Evolutionary conservation across 2,888 invertebrate species (phyloP).

Genomic region (Azorinus chamasolen): DNA sequence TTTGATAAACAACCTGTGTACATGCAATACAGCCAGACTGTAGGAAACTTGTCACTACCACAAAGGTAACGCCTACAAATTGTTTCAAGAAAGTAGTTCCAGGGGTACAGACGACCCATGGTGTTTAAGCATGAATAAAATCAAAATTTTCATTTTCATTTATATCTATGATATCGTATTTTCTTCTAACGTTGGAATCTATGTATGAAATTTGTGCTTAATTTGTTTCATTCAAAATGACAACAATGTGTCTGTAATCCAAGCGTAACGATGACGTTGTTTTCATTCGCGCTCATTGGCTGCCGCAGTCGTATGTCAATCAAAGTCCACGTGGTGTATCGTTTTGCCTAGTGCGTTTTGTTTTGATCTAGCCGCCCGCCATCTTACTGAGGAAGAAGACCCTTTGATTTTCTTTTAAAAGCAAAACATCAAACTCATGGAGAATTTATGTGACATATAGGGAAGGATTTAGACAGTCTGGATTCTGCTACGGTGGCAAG

Average conservation of each 20-base stretch:
- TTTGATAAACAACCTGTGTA: too few species aligned
- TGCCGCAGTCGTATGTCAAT: constrained; percentile 72
- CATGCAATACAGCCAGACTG: too few species aligned
- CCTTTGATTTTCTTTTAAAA: background rate
- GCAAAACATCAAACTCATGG: background rate
- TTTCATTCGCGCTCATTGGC: constrained; percentile 70
- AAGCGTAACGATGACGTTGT: constrained; percentile 66
- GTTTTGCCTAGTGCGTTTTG: constrained; percentile 76
- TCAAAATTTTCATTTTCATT: too few species aligned
- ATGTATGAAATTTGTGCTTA: too few species aligned
- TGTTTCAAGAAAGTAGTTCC: too few species aligned
- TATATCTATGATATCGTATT: too few species aligned
- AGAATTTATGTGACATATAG: background rate
- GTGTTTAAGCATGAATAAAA: too few species aligned
- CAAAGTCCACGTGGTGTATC: constrained; percentile 81
- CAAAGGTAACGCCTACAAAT: too few species aligned
- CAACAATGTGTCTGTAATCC: constrained; percentile 67
- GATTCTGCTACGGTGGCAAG: background rate
- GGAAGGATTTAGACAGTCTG: background rate
- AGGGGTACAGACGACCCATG: too few species aligned
- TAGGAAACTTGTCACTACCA: too few species aligned
- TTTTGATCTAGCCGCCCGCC: constrained; percentile 84
- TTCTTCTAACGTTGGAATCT: too few species aligned
- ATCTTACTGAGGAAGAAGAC: constrained; percentile 71
- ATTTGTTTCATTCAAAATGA: background rate